Evolutionary conservation across 2,113 vertebrate species (phyloP).

Genomic region (Castor canadensis): DNA sequence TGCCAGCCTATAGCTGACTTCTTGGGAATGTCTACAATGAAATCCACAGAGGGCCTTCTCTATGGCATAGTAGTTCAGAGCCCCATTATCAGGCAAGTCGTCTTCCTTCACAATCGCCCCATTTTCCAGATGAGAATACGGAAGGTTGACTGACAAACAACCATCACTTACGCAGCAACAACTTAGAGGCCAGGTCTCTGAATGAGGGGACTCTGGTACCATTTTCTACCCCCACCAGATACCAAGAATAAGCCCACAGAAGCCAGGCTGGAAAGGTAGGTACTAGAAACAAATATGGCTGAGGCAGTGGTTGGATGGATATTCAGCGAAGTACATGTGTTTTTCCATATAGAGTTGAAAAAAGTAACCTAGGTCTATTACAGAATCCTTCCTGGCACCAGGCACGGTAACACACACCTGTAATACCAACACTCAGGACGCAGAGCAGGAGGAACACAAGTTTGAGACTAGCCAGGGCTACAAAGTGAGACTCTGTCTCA

Average conservation of each 20-base stretch:
- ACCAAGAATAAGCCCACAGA: neutral
- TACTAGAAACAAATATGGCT: too few species aligned
- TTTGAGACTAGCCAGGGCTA: too few species aligned
- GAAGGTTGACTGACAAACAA: neutral
- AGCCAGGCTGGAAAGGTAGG: neutral
- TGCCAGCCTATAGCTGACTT: neutral
- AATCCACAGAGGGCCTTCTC: neutral
- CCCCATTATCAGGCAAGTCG: neutral
- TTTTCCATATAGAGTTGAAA: neutral
- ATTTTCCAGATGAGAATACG: conserved; percentile 12
- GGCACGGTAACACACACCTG: too few species aligned
- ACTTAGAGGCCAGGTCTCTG: neutral
- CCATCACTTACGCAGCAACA: neutral
- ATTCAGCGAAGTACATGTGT: neutral
- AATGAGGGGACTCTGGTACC: neutral
- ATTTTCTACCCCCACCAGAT: neutral
- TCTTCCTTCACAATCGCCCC: neutral
- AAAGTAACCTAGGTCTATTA: neutral
- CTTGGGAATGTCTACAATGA: neutral
- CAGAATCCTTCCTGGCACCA: neutral
- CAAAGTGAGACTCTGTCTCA: too few species aligned
- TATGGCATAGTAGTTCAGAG: neutral
- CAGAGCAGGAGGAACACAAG: too few species aligned
- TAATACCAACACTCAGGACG: too few species aligned
- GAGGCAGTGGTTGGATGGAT: neutral